These are phyloP conservation scores for Plagiodera versicolora DNA, from an alignment of 2,888 invertebrate genomes.

Conservation along the genomic window DNA sequence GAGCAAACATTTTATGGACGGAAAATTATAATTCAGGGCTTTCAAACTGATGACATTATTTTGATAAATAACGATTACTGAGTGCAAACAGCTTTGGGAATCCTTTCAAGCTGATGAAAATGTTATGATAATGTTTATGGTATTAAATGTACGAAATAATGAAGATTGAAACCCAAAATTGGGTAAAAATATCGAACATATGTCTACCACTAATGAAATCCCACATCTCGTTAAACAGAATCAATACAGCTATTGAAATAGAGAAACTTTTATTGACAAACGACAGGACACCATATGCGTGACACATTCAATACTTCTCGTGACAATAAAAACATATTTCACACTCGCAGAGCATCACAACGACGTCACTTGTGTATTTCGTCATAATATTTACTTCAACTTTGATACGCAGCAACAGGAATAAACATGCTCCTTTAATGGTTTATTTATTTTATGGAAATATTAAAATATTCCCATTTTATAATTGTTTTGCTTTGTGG, in stretches of 20 bases:
- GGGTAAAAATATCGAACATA: too few relatives aligned
- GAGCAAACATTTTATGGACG: constrained; percentile 39
- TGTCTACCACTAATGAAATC: constrained; percentile 41
- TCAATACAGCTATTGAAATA: constrained; percentile 38
- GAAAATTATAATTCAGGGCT: constrained; percentile 48
- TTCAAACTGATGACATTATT: constrained; percentile 45
- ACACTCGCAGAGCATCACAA: constrained; percentile 42
- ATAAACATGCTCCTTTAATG: constrained; percentile 63
- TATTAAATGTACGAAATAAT: too few relatives aligned
- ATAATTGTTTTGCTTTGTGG: constrained; percentile 42
- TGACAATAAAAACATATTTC: constrained; percentile 46
- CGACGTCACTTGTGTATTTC: constrained; percentile 51
- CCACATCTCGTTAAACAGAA: constrained; percentile 47
- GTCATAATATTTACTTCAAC: constrained; percentile 63
- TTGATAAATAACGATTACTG: constrained; percentile 51
- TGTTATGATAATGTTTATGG: too few relatives aligned
- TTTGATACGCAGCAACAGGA: constrained; percentile 56
- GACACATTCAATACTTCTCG: constrained; percentile 39
- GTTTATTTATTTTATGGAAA: constrained; percentile 63
- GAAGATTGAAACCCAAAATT: too few relatives aligned
- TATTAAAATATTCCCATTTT: constrained; percentile 47
- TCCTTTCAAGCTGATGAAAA: too few relatives aligned
- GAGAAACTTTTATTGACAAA: constrained; percentile 41
- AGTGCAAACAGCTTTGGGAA: too few relatives aligned
- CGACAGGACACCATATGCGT: constrained; percentile 41